Evolutionary conservation across 2,113 vertebrate species (phyloP).

Genomic region (Eupsittula cactorum): DNA sequence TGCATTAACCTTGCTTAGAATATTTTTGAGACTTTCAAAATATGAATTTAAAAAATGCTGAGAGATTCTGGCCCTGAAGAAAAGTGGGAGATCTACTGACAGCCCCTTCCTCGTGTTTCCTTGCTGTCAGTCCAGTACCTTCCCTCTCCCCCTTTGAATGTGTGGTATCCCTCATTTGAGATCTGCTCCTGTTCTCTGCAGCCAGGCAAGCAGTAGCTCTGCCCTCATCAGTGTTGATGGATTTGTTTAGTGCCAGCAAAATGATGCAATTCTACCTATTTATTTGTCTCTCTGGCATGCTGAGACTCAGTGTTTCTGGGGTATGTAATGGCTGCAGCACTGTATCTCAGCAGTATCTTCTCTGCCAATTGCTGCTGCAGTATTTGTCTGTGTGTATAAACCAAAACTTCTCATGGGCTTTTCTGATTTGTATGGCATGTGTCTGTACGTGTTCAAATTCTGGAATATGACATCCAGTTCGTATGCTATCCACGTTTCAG

Average conservation of each 20-base stretch:
- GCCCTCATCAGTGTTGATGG: background rate
- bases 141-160: background rate
- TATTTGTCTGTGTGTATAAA: conserved; percentile 41
- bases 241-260: conserved; percentile 23
- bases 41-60: background rate
- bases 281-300: conserved; percentile 17
- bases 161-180: background rate
- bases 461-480: conserved; percentile 23
- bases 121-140: background rate
- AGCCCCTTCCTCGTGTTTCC: background rate
- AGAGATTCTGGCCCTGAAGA: background rate
- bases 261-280: conserved; percentile 17
- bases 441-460: background rate
- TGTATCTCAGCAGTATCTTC: background rate
- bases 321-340: conserved; percentile 4
- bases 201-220: background rate
- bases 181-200: background rate
- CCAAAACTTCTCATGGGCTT: conserved; percentile 41
- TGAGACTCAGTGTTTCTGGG: conserved; percentile 8
- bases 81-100: background rate
- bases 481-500: conserved; percentile 22
- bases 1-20: background rate
- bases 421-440: conserved; percentile 16
- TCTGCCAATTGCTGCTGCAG: conserved; percentile 13
- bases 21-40: background rate